Percentiles rank a stretch among this genome's conserved stretches.
These are phyloP conservation scores for Trissonchulus latispiculum DNA, from an alignment of 2,888 invertebrate species.

Conservation along the genomic window DNA sequence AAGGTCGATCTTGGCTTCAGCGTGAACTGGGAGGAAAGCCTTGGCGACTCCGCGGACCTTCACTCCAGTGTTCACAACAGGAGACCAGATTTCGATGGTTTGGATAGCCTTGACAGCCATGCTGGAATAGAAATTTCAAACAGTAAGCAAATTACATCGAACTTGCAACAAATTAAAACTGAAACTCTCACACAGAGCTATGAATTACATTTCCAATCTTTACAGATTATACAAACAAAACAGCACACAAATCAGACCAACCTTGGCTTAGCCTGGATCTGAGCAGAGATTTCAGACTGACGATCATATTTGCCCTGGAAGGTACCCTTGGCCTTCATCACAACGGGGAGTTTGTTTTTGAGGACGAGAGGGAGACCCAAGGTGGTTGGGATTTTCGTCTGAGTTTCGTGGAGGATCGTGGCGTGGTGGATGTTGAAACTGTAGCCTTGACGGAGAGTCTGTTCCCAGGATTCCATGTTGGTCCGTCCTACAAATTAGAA, in stretches of 20 bases:
- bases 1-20: constrained; percentile 19
- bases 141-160: too few species aligned
- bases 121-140: too few species aligned
- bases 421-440: constrained; percentile 19
- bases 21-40: constrained; percentile 32
- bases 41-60: constrained; percentile 30
- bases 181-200: too few species aligned
- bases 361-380: constrained; percentile 31
- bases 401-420: constrained; percentile 22
- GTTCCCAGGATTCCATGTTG: constrained; percentile 26
- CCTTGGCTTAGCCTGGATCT: too few species aligned
- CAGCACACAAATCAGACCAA: too few species aligned
- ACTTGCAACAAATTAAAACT: too few species aligned
- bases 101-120: constrained; percentile 29
- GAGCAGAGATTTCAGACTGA: too few species aligned
- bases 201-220: too few species aligned
- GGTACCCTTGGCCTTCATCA: constrained; percentile 24
- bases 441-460: constrained; percentile 25
- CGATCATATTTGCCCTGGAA: too few species aligned
- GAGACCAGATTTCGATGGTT: constrained; percentile 28
- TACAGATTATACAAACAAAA: too few species aligned
- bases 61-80: constrained; percentile 33
- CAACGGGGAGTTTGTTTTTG: constrained; percentile 23
- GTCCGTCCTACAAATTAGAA: too few species aligned
- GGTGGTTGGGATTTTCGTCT: constrained; percentile 30